Base-by-base conservation (phyloP, 2,797 vertebrate species). In the Heteromormyrus szaboi region DNA sequence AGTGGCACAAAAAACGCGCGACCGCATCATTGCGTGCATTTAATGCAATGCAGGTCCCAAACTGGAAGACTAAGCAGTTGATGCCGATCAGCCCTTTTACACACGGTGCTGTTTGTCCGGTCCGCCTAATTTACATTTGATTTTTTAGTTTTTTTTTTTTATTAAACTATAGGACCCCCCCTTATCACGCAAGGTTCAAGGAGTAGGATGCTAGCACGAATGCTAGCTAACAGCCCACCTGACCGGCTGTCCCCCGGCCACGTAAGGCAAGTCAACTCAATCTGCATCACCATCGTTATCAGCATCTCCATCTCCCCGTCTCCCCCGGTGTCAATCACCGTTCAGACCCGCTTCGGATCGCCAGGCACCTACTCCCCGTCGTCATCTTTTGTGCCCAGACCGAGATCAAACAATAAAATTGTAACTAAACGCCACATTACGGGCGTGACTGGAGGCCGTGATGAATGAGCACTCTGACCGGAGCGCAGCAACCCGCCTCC, bases 191-290 rank as follows among this genome's bases (percentile, higher is more conserved):
- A n/a, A 19, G 37, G 41, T 81, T 46, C 17, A 44, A 81, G 8
- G 19, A n/a, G 19, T 44, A 19, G 76, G 17, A 46, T 22, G 6
- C 17, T 81, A 81, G 76, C 76, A n/a, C 44, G 37, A 14, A 44
- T 81, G 76, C 76, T 81, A 81, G 76, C 72, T 79, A 79, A 44
- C 72, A 79, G 37, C 72, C 72, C 72, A 79, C 72, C 72, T 79
- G 72, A 44, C 9, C 72, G 37, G 2, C 33, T 44, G 17, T 41
- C 37, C 72, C 72, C 76, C 41, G 41, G 41, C 76, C 37, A 81
- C 76, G 76, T 81, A 81, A 81, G 76, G n/a, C 76, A 19, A 62
- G 76, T 44, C 37, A n/a, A 19, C 76, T 81, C 76, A 2, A 46
- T 22, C 41, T 46, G 41, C 76, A 81, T 33, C 68, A 72, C 29